Percentiles rank a stretch among this genome's conserved stretches.
These are phyloP conservation scores for Drosophila yakuba DNA, from an alignment of 1,140 invertebrate genomes.

Conservation along the genomic window DNA sequence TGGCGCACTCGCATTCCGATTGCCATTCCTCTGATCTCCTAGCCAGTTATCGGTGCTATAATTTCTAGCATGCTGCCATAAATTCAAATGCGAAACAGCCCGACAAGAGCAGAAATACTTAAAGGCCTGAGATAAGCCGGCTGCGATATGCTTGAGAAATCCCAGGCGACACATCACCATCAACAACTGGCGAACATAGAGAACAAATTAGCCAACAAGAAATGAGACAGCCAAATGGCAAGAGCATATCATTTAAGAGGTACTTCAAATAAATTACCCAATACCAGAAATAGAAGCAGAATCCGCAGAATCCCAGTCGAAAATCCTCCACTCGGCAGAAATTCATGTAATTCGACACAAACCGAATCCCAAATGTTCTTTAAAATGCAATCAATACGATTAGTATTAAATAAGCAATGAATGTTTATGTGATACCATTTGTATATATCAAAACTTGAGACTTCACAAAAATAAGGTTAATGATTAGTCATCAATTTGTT, in stretches of 20 bases:
- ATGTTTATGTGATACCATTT: neutral
- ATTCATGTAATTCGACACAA: neutral
- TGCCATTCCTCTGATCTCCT: constrained; percentile 30
- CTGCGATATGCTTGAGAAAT: constrained; percentile 43
- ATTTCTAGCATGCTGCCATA: constrained; percentile 74
- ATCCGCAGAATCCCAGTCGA: constrained; percentile 24
- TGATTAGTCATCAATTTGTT: neutral
- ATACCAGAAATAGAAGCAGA: constrained; percentile 63
- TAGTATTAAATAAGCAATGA: neutral
- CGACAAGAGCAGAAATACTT: constrained; percentile 51
- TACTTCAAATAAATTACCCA: constrained; percentile 73
- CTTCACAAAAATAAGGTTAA: neutral
- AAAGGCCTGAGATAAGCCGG: constrained; percentile 63
- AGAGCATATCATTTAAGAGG: constrained; percentile 76
- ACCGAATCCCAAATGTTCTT: constrained; percentile 24
- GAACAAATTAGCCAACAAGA: constrained; percentile 73
- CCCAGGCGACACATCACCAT: constrained; percentile 23
- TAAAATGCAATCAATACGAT: neutral
- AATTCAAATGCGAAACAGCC: constrained; percentile 66
- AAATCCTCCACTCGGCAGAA: neutral
- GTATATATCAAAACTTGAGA: too few relatives aligned
- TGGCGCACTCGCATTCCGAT: constrained; percentile 41
- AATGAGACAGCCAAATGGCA: constrained; percentile 69
- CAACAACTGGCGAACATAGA: constrained; percentile 35
- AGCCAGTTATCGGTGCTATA: constrained; percentile 54